Evolutionary conservation across 1,140 invertebrate genomes (phyloP), one percentile per base, ranked within the genome.

Genomic region (Drosophila navojoa): DNA sequence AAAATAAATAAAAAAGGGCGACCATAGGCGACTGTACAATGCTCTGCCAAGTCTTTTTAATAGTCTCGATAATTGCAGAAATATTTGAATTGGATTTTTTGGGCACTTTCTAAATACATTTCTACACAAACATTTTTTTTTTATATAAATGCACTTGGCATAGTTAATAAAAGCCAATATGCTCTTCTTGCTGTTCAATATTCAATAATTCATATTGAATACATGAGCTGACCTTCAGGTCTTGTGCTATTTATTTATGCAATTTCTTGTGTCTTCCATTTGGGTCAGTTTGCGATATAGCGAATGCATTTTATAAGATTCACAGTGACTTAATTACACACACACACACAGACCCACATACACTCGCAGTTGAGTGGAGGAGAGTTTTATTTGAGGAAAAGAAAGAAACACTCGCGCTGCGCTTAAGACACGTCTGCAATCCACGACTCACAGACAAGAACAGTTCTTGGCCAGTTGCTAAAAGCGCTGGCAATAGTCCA

Each of bases 401-500:
- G 7, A 55, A 38, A 54, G 38, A 67, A 61, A 55, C 11, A 25
- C 22, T 10, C 42, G 61, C 38, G 25, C 44, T 52, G 29, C 32
- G 32, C 10, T n/a, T 22, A 27, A 59, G 40, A 74, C 71, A 77
- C 75, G 75, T 77, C 75, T 63, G 75, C 75, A 57, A 59, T 60
- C 35, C 75, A 63, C 75, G 64, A 77, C 49, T 59, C 57, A 29
- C 71, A 74, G 71, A 16, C 52, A 13, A 54, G 52, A 77, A 77
- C 71, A 29, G 54, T 77, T 77, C 75, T 77, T 74, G 49, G 63
- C 38, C 44, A 47, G 52, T 59, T 49, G 45, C 35, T 38, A 11
- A n/a, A 16, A 29, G 27, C 64, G 57, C 40, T 42, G 64, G 13
- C 16, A 61, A 55, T 40, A 69, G 71, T 73, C 50, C 32, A 27